Evolutionary conservation across 2,797 vertebrate species (phyloP), one percentile per base, ranked within the genome.

Genomic region (Gallinago solitaria): DNA sequence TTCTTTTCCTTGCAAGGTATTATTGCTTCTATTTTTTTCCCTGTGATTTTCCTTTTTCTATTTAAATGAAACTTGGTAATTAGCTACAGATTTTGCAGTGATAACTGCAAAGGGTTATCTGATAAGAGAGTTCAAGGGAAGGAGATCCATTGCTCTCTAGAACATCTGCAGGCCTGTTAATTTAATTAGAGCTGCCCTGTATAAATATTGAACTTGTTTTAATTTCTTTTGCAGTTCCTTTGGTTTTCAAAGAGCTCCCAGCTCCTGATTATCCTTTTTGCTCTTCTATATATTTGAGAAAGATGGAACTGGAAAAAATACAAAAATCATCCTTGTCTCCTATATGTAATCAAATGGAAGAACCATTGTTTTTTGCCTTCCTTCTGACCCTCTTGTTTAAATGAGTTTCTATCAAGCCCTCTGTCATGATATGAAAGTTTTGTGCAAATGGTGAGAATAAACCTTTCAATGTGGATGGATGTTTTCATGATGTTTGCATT

Each of bases 111-210:
- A 47, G 45, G 45, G 45, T 47, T 47, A 23, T 47, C 45, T 23
- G 45, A 50, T 53, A 57, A 63, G 79, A 94, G n/a, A 9, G 47
- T 83, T 83, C 61, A 77, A 33, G 54, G 77, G 67, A 92, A 92
- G 48, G 50, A 92, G 45, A 51, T 45, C 51, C 39, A 65, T 73
- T 88, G 53, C 39, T 91, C 48, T 70, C 51, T 59, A 87, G 87
- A 67, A 79, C 76, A 91, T 94, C 90, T 59, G 16, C 61, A 78
- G 74, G 24, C 37, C 59, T 89, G 50, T 88, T 97, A 94, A 97
- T 98, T 98, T 97, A 97, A 97, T 98, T 97, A 97, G 82, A 96
- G 43, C 43, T 92, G 47, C 21, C 33, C 68, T 97, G 45, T 96
- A 95, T 96, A 97, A 98, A 97, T 97, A 96, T 91, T 97, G 94